phyloP scores from a whole-genome alignment of 1,140 invertebrate species.

The Drosophila chauvacae region DNA sequence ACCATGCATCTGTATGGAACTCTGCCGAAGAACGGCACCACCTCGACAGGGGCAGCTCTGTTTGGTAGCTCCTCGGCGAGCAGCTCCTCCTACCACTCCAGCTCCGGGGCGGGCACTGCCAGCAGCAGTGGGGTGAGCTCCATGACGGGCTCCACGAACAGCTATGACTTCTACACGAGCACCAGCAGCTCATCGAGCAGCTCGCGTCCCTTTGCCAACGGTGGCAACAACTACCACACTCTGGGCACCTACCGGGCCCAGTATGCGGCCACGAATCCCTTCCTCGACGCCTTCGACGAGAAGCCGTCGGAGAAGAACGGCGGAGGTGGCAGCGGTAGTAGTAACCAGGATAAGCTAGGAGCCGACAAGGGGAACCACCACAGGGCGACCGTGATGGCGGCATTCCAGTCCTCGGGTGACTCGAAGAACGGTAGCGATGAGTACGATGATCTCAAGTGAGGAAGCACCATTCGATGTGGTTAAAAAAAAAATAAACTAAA shows the following conservation, averaged over 20 bases:
- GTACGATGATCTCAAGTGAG: slow-evolving; percentile 81
- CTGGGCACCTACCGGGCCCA: slow-evolving; percentile 82
- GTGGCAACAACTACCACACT: slow-evolving; percentile 82
- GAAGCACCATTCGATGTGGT: slow-evolving; percentile 2
- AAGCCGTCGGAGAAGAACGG: slow-evolving; percentile 56
- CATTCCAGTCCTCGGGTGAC: slow-evolving; percentile 78
- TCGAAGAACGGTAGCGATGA: slow-evolving; percentile 83
- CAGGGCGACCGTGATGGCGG: slow-evolving; percentile 67
- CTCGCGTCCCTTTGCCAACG: slow-evolving; percentile 68
- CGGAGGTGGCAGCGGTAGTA: slow-evolving; percentile 42
- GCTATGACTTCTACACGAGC: slow-evolving; percentile 80
- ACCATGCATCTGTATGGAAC: slow-evolving; percentile 82
- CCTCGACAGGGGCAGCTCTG: slow-evolving; percentile 58
- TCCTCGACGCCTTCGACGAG: slow-evolving; percentile 79
- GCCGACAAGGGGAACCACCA: slow-evolving; percentile 53
- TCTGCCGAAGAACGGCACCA: slow-evolving; percentile 75
- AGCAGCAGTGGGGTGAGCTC: slow-evolving; percentile 83
- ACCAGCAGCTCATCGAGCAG: slow-evolving; percentile 53
- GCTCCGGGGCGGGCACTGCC: slow-evolving; percentile 64
- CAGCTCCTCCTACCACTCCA: slow-evolving; percentile 63
- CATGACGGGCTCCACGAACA: slow-evolving; percentile 82
- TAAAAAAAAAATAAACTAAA: slow-evolving; percentile 4
- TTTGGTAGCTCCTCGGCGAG: slow-evolving; percentile 56
- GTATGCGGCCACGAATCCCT: slow-evolving; percentile 84
- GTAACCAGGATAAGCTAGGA: slow-evolving; percentile 48